Evolutionary conservation across 2,797 vertebrate genomes (phyloP).

Genomic region (Sphenopsis melanotis): DNA sequence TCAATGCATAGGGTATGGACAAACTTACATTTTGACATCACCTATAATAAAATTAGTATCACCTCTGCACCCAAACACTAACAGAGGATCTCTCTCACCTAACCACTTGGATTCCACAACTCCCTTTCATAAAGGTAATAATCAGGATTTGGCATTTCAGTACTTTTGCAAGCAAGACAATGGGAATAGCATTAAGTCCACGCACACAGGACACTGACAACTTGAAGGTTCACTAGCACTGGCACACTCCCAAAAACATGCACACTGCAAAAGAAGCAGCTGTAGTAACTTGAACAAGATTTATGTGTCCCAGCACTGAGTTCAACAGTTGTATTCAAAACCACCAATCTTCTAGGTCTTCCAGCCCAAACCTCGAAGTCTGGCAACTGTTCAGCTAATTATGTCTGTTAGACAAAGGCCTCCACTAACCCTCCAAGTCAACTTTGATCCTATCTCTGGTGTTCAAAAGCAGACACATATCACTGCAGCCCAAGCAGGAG

Average conservation of each 20-base stretch:
- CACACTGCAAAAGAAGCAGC: not conserved
- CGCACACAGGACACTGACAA: rapidly evolving
- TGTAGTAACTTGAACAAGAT: not conserved
- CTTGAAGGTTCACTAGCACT: not conserved
- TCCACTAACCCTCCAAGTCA: not conserved
- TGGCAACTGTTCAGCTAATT: not conserved
- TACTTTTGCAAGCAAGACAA: not conserved
- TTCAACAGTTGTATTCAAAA: not conserved
- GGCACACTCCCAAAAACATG: rapidly evolving
- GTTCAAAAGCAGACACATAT: not conserved
- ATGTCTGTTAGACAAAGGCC: not conserved
- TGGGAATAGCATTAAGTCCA: not conserved
- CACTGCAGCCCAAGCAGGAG: not conserved
- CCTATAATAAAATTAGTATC: not conserved
- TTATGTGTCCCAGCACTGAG: not conserved
- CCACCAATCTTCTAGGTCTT: not conserved
- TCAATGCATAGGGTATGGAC: not conserved
- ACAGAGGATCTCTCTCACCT: not conserved
- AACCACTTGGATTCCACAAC: not conserved
- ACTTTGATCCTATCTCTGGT: not conserved
- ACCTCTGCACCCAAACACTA: not conserved
- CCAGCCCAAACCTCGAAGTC: not conserved
- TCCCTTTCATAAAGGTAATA: not conserved
- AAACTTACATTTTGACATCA: not conserved
- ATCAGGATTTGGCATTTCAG: not conserved